Percentiles rank a stretch among this genome's conserved stretches.
These are phyloP conservation scores for Drosophila insularis DNA, from an alignment of 1,140 invertebrate species.

Conservation along the genomic window DNA sequence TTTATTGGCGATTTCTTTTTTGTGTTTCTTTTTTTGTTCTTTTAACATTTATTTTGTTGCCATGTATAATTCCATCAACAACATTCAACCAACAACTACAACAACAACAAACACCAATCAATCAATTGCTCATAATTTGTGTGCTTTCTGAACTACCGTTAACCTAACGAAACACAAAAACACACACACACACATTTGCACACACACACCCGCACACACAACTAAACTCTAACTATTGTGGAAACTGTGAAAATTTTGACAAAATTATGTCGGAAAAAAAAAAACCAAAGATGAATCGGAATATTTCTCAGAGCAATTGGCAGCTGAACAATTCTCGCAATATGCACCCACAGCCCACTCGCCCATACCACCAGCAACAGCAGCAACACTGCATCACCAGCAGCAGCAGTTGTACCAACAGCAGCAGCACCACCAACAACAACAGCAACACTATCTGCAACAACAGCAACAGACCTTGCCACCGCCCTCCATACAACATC, in stretches of 20 bases:
- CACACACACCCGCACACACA: slow-evolving; percentile 26
- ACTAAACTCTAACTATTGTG: slow-evolving; percentile 51
- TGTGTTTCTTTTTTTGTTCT: slow-evolving; percentile 44
- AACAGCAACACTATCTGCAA: slow-evolving; percentile 73
- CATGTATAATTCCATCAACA: slow-evolving; percentile 41
- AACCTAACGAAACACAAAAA: slow-evolving; percentile 57
- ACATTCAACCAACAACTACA: slow-evolving; percentile 2
- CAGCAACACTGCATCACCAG: slow-evolving; percentile 44
- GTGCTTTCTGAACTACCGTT: slow-evolving; percentile 76
- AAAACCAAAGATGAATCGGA: slow-evolving; percentile 77
- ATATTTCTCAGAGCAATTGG: slow-evolving; percentile 83
- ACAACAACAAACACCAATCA: slow-evolving; percentile 30
- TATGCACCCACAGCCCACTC: slow-evolving; percentile 78
- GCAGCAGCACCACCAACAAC: slow-evolving; percentile 40
- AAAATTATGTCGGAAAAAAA: slow-evolving; percentile 16
- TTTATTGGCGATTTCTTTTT: slow-evolving; percentile 48
- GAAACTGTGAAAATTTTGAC: slow-evolving; percentile 33
- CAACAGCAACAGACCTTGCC: slow-evolving; percentile 76
- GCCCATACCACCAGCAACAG: slow-evolving; percentile 63
- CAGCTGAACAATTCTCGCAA: slow-evolving; percentile 82
- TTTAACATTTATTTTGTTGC: slow-evolving; percentile 50
- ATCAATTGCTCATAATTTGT: slow-evolving; percentile 47
- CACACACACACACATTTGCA: slow-evolving; percentile 15
- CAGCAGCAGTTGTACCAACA: slow-evolving; percentile 32
- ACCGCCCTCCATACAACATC: slow-evolving; percentile 77